phyloP scores from a whole-genome alignment of 2,113 vertebrate genomes.

The Caloenas nicobarica region DNA sequence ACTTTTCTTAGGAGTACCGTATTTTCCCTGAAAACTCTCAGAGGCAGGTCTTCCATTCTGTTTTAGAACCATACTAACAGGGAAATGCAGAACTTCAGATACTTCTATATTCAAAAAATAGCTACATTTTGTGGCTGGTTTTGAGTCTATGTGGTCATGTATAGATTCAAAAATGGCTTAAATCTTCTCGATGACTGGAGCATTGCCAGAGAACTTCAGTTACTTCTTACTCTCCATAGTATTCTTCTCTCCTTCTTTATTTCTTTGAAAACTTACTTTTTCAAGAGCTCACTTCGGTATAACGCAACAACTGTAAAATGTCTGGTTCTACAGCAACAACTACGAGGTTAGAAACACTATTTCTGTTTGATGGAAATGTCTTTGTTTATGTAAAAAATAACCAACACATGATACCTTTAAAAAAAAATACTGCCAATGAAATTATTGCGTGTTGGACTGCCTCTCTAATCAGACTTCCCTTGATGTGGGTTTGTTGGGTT shows the following conservation, averaged over 20 bases:
- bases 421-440: neutral
- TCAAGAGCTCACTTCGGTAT: neutral
- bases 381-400: neutral
- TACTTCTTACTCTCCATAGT: neutral
- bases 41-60: neutral
- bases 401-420: fast-evolving
- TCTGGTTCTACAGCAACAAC: neutral
- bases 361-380: neutral
- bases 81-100: neutral
- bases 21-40: neutral
- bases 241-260: neutral
- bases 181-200: neutral
- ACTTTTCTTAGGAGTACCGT: neutral
- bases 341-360: neutral
- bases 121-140: neutral
- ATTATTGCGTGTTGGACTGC: neutral
- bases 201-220: neutral
- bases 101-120: neutral
- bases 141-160: neutral
- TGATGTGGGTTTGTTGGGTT: neutral
- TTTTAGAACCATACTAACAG: neutral
- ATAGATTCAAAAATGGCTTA: neutral
- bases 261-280: neutral
- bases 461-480: neutral
- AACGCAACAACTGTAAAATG: neutral